phyloP scores from a whole-genome alignment of 1,140 invertebrate species.

The Sinella curviseta region DNA sequence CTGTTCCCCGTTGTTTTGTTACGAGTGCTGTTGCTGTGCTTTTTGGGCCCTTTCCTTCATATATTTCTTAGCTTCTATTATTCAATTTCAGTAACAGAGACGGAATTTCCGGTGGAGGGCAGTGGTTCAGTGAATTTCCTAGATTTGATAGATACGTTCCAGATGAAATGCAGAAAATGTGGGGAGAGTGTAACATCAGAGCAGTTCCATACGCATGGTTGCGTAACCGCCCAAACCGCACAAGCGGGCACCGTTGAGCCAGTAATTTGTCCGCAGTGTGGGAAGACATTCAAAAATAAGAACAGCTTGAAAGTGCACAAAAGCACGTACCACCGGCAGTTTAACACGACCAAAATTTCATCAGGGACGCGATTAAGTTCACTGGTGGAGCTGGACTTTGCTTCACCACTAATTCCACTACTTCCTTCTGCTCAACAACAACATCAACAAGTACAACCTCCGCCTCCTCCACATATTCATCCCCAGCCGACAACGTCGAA shows the following conservation, averaged over 20 bases:
- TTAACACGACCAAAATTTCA: not conserved
- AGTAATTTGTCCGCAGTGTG: not conserved
- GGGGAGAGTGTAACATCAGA: not conserved
- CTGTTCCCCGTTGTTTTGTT: no score
- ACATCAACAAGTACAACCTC: not conserved
- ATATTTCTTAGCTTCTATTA: no score
- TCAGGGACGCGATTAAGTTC: not conserved
- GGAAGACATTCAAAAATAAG: constrained; percentile 34
- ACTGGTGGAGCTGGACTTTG: not conserved
- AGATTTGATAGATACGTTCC: not conserved
- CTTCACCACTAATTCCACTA: not conserved
- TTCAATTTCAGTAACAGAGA: not conserved
- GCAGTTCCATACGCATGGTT: not conserved
- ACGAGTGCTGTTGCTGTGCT: no score
- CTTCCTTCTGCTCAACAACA: not conserved
- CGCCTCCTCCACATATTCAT: no score
- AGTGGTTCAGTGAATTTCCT: not conserved
- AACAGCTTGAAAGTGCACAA: constrained; percentile 40
- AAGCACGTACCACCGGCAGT: constrained; percentile 30
- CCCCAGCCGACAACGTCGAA: no score
- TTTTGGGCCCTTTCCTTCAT: no score
- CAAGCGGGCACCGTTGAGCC: not conserved
- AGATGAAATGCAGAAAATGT: not conserved
- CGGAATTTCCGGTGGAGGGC: not conserved
- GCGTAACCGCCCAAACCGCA: not conserved